Percentiles rank a stretch among this genome's conserved stretches.
Conservation (phyloP, 2,113 vertebrate genomes). For the Xenopus borealis region DNA sequence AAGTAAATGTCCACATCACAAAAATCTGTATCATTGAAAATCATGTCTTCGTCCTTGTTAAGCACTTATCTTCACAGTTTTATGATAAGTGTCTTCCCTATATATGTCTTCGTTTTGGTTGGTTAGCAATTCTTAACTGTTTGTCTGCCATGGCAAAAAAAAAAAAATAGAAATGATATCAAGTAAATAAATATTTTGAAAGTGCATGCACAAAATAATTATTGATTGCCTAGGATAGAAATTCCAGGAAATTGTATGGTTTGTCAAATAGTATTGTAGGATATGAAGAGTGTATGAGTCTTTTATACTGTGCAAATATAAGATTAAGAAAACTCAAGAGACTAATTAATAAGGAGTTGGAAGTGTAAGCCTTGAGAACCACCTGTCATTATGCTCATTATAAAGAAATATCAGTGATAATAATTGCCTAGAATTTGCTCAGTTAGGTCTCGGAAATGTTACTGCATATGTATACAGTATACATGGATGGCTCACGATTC, state of each 20-base stretch:
- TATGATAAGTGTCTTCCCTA: constrained; percentile 36
- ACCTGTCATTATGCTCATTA: constrained; percentile 41
- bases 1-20: constrained; percentile 37
- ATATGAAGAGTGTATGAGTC: not conserved
- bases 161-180: too few species aligned
- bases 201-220: too few species aligned
- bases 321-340: constrained; percentile 26
- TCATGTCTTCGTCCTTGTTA: not conserved
- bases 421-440: constrained; percentile 21
- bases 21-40: constrained; percentile 9
- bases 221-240: too few species aligned
- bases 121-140: constrained; percentile 46
- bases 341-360: constrained; percentile 29
- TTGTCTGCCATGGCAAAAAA: not conserved
- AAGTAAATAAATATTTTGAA: too few species aligned
- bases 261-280: not conserved
- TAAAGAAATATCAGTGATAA: constrained; percentile 14
- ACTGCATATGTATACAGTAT: not conserved
- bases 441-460: not conserved
- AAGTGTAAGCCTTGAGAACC: constrained; percentile 20
- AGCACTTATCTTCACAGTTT: not conserved
- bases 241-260: not conserved
- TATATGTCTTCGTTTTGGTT: constrained; percentile 57
- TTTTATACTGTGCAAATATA: constrained; percentile 20
- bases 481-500: not conserved